Percentiles rank a stretch among this genome's conserved stretches.
Evolutionary conservation across 1,140 invertebrate species (phyloP).

Genomic region (Saccostrea cuccullata): DNA sequence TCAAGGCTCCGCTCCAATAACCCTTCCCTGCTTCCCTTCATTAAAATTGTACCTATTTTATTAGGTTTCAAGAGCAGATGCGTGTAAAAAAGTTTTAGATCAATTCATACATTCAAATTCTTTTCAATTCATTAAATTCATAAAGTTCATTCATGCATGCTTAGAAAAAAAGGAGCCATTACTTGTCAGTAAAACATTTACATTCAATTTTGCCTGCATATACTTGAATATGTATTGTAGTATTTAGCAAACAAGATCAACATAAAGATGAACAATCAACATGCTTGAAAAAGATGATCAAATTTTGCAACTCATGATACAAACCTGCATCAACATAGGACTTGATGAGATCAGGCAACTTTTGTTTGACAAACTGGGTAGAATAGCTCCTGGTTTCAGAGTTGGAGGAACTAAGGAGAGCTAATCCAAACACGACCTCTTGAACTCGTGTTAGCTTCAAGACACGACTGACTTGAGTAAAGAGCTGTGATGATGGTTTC

Average conservation of each 20-base stretch:
- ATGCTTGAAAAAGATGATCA: not conserved
- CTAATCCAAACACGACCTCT: conserved; percentile 92
- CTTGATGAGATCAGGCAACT: conserved; percentile 88
- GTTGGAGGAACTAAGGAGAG: conserved; percentile 88
- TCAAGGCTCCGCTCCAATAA: too few relatives aligned
- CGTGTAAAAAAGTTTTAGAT: not conserved
- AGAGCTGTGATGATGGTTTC: conserved; percentile 87
- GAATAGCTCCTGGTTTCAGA: conserved; percentile 86
- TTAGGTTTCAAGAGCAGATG: too few relatives aligned
- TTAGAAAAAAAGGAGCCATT: not conserved
- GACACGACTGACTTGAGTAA: conserved; percentile 89
- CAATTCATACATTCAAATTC: not conserved
- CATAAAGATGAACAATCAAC: conserved; percentile 4
- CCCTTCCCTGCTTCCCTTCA: too few relatives aligned
- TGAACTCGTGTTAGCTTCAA: conserved; percentile 90
- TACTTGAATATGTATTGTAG: too few relatives aligned
- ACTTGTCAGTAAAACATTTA: conserved; percentile 17
- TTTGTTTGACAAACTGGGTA: conserved; percentile 87
- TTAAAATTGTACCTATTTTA: too few relatives aligned
- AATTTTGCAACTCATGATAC: not conserved
- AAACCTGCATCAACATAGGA: conserved; percentile 83
- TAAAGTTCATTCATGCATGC: not conserved
- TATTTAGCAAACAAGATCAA: conserved; percentile 2
- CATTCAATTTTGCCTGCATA: too few relatives aligned
- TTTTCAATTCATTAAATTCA: not conserved